phyloP scores from a whole-genome alignment of 1,140 invertebrate species.

The Drosophila murphyi region DNA sequence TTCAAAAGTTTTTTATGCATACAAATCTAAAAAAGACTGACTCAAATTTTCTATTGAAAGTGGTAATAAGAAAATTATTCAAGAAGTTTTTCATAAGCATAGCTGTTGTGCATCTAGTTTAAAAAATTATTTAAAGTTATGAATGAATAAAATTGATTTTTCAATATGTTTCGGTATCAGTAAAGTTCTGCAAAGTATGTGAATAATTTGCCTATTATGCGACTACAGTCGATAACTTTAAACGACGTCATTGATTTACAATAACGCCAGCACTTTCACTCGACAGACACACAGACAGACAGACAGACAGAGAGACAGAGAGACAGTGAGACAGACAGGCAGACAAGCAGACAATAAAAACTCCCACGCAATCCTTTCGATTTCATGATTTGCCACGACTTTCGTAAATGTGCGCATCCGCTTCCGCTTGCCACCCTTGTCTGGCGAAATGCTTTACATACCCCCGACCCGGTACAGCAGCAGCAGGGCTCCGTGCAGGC shows the following conservation, averaged over 20 bases:
- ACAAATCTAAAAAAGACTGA: too few relatives aligned
- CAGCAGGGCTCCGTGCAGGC: too few relatives aligned
- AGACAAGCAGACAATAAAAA: conserved; percentile 4
- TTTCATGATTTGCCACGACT: conserved; percentile 50
- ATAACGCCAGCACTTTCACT: conserved; percentile 53
- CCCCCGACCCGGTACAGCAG: not conserved
- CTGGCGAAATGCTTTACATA: not conserved
- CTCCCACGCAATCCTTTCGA: conserved; percentile 57
- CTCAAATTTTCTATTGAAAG: too few relatives aligned
- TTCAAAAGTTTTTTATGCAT: too few relatives aligned
- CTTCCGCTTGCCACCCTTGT: conserved; percentile 52
- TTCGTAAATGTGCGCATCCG: conserved; percentile 70
- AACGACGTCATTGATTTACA: conserved; percentile 68
- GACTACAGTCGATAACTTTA: conserved; percentile 9
- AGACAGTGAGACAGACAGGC: not conserved
- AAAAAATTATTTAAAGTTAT: too few relatives aligned
- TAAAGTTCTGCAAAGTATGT: conserved; percentile 9
- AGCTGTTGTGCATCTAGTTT: too few relatives aligned
- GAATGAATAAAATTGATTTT: too few relatives aligned
- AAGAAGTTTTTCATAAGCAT: too few relatives aligned
- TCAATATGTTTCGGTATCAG: conserved; percentile 17
- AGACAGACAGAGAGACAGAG: conserved; percentile 1
- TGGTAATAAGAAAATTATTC: too few relatives aligned
- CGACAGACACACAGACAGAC: conserved; percentile 23
- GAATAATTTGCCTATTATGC: too few relatives aligned